Base-by-base conservation (phyloP, 64 coral and sea anemone species). In the Pocillopora verrucosa region DNA sequence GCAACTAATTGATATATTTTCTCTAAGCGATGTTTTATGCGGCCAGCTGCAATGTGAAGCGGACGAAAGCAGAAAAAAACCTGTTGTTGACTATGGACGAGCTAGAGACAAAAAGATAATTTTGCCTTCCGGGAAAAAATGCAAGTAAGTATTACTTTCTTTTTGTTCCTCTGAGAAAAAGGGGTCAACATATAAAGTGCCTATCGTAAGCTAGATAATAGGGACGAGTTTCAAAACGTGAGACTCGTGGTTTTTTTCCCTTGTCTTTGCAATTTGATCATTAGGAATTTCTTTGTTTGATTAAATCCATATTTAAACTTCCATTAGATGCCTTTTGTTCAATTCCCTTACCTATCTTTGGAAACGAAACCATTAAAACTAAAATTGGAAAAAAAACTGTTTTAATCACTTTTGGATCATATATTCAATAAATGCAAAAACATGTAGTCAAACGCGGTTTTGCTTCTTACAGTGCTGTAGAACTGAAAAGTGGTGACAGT, bases 11-110 rank as follows among this genome's bases (percentile, higher is more conserved):
- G 30, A 30, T 30, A 30, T 30, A 30, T 30, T 30, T 30, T 30
- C 30, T 30, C 30, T 9, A 59, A 96, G 94, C 14, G 35, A 96
- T 74, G 82, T 89, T 37, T 14, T 64, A 15, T 96, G 94, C 56
- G 94, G 94, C 77, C 94, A 96, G 81, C 79, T 96, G 30, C 94
- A 96, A 58, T 96, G 94, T 20, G 38, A 81, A 20, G 30, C 30
- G 30, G 30, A 30, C 30, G 65, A 81, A 9, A 74, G 10, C 5
- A 72, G n/a, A 68, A 56, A 19, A 16, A 67, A 58, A 9, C 94
- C 94, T 13, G 57, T 70, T 59, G 87, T 87, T 68, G 75, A 90
- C 34, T 96, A 96, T 85, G 94, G 94, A 25, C 78, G 61, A 22
- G 77, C 36, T 30, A 30, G 30, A 38, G 92, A 96, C 67, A 72